Evolutionary conservation across 1,140 invertebrate species (phyloP), one percentile per base, ranked within the genome.

Genomic region (Polypedilum pembai): DNA sequence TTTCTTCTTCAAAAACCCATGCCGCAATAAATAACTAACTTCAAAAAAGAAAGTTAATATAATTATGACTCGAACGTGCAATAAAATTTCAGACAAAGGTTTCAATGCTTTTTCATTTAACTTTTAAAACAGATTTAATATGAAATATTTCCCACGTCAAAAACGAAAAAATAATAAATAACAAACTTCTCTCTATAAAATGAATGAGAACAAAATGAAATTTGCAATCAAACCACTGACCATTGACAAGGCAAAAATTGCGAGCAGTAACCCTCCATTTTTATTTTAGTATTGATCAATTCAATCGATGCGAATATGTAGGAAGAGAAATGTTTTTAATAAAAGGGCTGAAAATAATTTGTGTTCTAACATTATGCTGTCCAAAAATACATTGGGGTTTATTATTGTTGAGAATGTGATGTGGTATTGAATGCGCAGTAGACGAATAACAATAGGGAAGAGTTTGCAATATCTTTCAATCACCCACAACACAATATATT

Each of bases 391-490:
- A n/a, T 56, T 69, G 65, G 65, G 65, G 65, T 69, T 69, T 56
- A 15, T 56, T 56, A 1, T 4, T 56, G 45, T 15, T 56, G 20
- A 69, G 3, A n/a, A 66, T 66, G 65, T 69, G 65, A 69, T 69
- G 65, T 69, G 65, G n/a, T 69, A 69, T 69, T 69, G 65, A 69
- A 20, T 8, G 10, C n/a, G n/a, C 7, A 56, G 24, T 33, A 33
- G 24, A 33, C 5, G 45, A 12, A 56, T 12, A 17, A 56, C 45
- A 56, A 56, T 56, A 33, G 45, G n/a, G 17, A 20, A 21, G 18
- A 69, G 18, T 69, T 69, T 69, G 65, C 65, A 69, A 69, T 21
- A 69, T 69, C 65, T 21, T 69, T 69, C 65, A 69, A 69, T 69
- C 65, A 69, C 65, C 65, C 65, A 69, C 65, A 21, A 69, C 17